Evolutionary conservation across 1,140 invertebrate genomes (phyloP), one percentile per base, ranked within the genome.

Genomic region (Macrobrachium nipponense): DNA sequence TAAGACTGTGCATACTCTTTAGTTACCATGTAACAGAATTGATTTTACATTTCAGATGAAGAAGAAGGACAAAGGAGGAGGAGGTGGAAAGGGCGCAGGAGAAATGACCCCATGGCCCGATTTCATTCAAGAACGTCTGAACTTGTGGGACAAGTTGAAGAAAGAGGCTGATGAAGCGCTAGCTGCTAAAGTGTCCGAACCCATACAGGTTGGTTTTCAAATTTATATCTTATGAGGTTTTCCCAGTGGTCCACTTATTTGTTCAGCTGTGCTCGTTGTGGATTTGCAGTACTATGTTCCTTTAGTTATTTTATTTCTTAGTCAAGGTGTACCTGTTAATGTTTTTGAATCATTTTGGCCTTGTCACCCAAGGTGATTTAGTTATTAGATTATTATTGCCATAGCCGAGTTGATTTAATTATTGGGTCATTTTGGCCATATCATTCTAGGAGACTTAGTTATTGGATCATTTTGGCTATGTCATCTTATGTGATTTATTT

Each of bases 121-220:
- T 23, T 97, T 93, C 89, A 96, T 97, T 87, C 93, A 95, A 91
- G 94, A 97, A 58, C 93, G 98, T 60, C 92, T 97, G 78, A 90
- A 92, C 14, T 90, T 98, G 2, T 99, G 97, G 96, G 94, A 98
- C 89, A 95, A 96, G 90, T 93, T 96, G 51, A 98, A 98, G 91
- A 92, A 93, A 2, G 92, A 97, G 87, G 95, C 97, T 91, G 93
- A 95, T 23, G 94, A 94, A 23, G 94, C 95, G 82, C 80, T 99
- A 20, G 94, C 94, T 3, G 90, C 92, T 2, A 98, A 98, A 91
- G 92, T 93, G 0, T 93, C 94, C 0, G 89, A 93, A 70, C 92
- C 94, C 61, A 98, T 99, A 90, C 95, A 94, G 86, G 90, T 92
- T 14, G 36, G 73, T 68, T 44, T 18, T 87, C 12, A 77, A 44